Evolutionary conservation across 2,113 vertebrate genomes (phyloP).

Genomic region (Ictidomys tridecemlineatus): DNA sequence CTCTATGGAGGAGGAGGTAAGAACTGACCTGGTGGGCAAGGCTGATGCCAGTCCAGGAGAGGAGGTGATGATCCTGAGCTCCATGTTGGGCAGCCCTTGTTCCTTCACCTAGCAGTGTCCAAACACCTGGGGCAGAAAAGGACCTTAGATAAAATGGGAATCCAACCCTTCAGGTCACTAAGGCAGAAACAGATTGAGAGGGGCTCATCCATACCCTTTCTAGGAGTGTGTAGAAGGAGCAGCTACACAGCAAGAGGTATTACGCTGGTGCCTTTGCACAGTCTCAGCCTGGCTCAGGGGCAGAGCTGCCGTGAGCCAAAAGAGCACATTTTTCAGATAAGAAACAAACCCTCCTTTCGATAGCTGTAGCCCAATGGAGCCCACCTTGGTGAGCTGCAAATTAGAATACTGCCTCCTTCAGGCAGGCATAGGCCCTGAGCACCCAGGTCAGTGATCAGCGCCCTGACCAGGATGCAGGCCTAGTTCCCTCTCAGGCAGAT

Average conservation of each 20-base stretch:
- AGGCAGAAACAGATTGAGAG: neutral
- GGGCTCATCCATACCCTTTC: neutral
- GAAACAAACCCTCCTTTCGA: neutral
- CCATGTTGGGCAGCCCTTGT: neutral
- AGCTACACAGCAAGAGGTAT: neutral
- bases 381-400: neutral
- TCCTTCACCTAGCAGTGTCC: neutral
- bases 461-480: too few relatives aligned
- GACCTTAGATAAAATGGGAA: neutral
- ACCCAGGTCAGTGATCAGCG: neutral
- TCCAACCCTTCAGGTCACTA: neutral
- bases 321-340: neutral
- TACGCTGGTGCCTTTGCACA: neutral
- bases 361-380: neutral
- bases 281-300: neutral
- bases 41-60: neutral
- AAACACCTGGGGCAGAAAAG: neutral
- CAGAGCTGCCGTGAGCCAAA: neutral
- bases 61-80: neutral
- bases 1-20: neutral
- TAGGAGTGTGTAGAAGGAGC: neutral
- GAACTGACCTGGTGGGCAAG: neutral
- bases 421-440: neutral
- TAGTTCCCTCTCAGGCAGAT: too few relatives aligned
- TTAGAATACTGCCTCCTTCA: neutral